These are phyloP conservation scores for Didymodactylos carnosus DNA, from an alignment of 2,888 invertebrate species.

Conservation along the genomic window DNA sequence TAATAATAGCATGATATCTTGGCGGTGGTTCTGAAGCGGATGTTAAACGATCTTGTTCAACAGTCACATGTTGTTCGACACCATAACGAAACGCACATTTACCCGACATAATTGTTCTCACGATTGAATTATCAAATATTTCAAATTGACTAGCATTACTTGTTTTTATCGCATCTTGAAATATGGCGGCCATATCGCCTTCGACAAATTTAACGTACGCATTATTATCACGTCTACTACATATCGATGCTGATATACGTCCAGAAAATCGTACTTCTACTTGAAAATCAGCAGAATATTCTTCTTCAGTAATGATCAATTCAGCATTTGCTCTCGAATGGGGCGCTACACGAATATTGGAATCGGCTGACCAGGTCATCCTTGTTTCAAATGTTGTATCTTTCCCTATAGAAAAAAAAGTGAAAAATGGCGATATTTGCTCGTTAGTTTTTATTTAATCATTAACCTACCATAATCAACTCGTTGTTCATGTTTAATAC, in stretches of 20 bases:
- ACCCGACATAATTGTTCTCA: conserved; percentile 19
- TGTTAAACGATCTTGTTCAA: background rate
- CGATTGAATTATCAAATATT: background rate
- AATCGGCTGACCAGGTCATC: conserved; percentile 37
- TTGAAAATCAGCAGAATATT: background rate
- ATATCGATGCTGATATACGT: background rate
- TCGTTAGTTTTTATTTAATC: too few species aligned
- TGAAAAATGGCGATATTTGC: too few species aligned
- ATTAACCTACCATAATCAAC: conserved; percentile 29
- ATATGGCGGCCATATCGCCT: background rate
- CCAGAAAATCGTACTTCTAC: background rate
- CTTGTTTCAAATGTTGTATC: conserved; percentile 29
- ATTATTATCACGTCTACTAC: background rate
- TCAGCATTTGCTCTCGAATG: conserved; percentile 30
- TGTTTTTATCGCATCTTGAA: background rate
- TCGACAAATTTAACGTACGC: background rate
- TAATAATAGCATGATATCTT: too few species aligned
- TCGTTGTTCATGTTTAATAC: conserved; percentile 30
- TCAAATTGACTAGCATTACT: background rate
- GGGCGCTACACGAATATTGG: conserved; percentile 31
- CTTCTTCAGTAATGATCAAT: background rate
- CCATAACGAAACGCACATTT: conserved; percentile 27
- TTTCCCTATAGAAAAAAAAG: too few species aligned
- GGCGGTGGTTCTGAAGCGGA: background rate
- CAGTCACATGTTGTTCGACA: conserved; percentile 25